A percentile compares a stretch with the other conserved stretches of the same genome.
phyloP scores from a whole-genome alignment of 2,113 vertebrate species.

The Daboia siamensis region DNA sequence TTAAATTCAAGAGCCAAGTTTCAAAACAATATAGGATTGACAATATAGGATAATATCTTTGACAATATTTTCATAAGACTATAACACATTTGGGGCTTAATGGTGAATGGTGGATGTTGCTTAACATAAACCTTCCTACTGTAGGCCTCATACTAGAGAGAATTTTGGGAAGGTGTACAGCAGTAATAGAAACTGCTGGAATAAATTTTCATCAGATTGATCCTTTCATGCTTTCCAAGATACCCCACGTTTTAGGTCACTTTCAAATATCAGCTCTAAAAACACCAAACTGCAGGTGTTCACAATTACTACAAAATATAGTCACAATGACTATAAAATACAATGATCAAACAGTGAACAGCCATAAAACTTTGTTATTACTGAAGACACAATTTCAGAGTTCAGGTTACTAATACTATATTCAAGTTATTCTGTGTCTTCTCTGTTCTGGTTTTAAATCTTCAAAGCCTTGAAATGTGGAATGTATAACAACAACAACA shows the following conservation, averaged over 20 bases:
- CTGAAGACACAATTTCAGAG: neutral
- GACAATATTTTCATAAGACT: neutral
- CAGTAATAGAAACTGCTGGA: neutral
- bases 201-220: neutral
- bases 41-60: no score
- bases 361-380: neutral
- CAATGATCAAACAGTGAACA: neutral
- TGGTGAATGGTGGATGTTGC: neutral
- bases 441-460: neutral
- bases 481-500: neutral
- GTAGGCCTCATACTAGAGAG: neutral
- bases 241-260: neutral
- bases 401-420: neutral
- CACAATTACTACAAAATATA: neutral
- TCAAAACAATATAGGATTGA: no score
- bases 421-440: neutral
- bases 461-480: neutral
- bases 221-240: neutral
- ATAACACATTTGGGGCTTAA: neutral
- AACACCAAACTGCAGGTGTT: neutral
- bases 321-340: neutral
- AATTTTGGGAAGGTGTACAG: neutral
- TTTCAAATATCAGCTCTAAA: no score
- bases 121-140: neutral
- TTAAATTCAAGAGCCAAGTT: no score